Base-by-base conservation (phyloP, 2,888 invertebrate species). In the Dicyrtomina minuta region DNA sequence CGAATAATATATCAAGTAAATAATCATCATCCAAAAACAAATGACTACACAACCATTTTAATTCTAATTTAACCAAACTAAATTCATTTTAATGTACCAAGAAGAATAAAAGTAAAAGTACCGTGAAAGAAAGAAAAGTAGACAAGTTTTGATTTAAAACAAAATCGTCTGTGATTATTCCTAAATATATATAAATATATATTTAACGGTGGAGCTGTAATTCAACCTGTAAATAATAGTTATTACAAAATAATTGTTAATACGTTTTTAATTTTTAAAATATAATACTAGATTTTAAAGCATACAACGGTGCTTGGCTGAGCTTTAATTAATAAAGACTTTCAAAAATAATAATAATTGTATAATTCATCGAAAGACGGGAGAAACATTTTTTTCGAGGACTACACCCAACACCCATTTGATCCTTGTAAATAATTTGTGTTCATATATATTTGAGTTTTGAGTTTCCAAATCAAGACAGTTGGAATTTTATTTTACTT, bases 181-280 rank as follows among this genome's bases (percentile, higher is more conserved):
- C 33, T 24, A 26, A 55, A 24, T 55, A 26, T 13, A 55, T 55
- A n/a, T 51, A 51, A 4, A 55, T 55, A 55, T 20, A 55, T 26
- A 24, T 55, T 20, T 10, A 55, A 55, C 24, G 55, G 55, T 58
- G 58, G 58, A 58, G 58, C 58, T 58, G 27, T 56, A 56, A 5
- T 26, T 56, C 15, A 56, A 33, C 15, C 56, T 56, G 15, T 26
- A 22, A 53, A 46, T 33, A 46, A 46, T 46, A 46, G 15, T 46
- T 4, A 17, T 17, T 17, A 46, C 12, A 46, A 6, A 17, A 33
- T 33, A 33, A 33, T 33, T 33, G 33, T 33, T 33, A 33, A 3
- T 33, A 33, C 33, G 33, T 33, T 33, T 33, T 33, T 33, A 33
- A 33, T 33, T 33, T 33, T 33, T 33, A 33, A 33, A 33, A 33